Conservation (phyloP, 2,797 vertebrate genomes). For the Gobio occitaniae region DNA sequence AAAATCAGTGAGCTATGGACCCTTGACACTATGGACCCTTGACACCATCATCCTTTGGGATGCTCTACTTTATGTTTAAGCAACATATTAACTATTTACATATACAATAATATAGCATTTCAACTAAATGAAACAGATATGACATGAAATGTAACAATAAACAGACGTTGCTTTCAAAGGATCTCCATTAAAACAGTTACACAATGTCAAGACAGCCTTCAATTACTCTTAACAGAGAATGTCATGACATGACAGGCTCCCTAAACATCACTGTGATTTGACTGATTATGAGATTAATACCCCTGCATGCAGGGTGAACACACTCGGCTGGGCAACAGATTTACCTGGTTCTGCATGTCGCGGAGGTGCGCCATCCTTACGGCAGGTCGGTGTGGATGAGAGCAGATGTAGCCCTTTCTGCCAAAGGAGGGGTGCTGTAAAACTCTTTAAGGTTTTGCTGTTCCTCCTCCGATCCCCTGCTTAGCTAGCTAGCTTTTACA, state of each 20-base stretch:
- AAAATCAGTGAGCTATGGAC: neutral
- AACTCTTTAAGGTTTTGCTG: constrained; percentile 53
- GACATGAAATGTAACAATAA: neutral
- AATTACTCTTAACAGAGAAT: neutral
- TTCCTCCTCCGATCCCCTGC: constrained; percentile 60
- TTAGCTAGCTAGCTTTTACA: constrained; percentile 68
- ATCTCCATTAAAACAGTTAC: neutral
- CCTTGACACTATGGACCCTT: neutral
- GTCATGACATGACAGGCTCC: neutral
- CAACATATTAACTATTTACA: neutral
- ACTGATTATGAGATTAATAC: neutral
- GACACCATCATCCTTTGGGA: neutral
- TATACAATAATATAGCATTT: neutral
- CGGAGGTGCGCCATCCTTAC: constrained; percentile 81
- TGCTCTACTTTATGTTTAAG: neutral
- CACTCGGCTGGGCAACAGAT: constrained; percentile 41
- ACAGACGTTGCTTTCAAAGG: neutral
- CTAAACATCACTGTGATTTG: neutral
- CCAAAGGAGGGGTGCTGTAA: constrained; percentile 54
- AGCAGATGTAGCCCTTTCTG: constrained; percentile 62
- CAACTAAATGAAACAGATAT: neutral
- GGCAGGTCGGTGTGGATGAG: constrained; percentile 62
- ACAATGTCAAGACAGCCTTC: neutral
- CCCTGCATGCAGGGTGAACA: neutral
- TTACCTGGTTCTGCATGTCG: constrained; percentile 83